Conservation (phyloP, 1,140 invertebrate species). For the Lutraria rhynchaena region DNA sequence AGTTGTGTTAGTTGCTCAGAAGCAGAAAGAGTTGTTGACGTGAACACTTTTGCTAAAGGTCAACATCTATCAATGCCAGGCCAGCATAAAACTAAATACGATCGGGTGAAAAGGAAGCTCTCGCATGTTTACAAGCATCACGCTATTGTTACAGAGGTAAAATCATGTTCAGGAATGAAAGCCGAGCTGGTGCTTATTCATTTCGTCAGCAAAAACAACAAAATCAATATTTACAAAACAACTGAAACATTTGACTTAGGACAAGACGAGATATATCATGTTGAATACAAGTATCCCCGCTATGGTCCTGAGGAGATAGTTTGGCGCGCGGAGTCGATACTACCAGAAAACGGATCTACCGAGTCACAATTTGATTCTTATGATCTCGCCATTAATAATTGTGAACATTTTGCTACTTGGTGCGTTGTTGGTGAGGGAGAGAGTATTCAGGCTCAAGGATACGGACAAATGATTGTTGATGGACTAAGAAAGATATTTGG, state of each 20-base stretch:
- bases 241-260: background rate
- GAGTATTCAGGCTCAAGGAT: background rate
- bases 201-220: background rate
- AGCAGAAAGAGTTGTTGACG: no score
- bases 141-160: no score
- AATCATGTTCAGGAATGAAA: background rate
- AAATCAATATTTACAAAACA: background rate
- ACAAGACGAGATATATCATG: background rate
- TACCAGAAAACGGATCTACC: background rate
- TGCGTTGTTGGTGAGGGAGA: background rate
- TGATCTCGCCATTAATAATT: background rate
- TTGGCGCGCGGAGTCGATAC: background rate
- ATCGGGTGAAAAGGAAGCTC: background rate
- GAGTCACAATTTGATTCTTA: background rate
- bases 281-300: background rate
- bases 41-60: background rate
- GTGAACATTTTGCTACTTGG: conserved; percentile 13
- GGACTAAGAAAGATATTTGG: background rate
- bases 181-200: background rate
- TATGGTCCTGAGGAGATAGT: background rate
- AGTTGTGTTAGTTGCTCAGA: no score
- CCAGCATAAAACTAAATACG: no score
- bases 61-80: background rate
- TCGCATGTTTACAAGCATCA: background rate
- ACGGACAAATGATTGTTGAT: background rate